phyloP scores from a whole-genome alignment of 2,888 invertebrate genomes.

The Chesias legatella region DNA sequence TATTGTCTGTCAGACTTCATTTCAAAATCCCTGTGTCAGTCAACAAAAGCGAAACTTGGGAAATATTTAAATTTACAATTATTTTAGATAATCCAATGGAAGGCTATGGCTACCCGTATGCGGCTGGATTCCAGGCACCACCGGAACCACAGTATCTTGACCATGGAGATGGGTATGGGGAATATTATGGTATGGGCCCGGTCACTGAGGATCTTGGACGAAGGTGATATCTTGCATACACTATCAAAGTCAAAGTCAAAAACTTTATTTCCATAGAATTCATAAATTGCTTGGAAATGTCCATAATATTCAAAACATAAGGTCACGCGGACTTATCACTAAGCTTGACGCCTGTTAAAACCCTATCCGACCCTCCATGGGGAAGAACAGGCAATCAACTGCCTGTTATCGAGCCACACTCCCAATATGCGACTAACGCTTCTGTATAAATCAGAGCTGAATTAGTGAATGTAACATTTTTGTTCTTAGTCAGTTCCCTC shows the following conservation, averaged over 20 bases:
- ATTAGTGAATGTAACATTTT: too few relatives aligned
- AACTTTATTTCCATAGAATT: too few relatives aligned
- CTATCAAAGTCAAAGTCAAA: neutral
- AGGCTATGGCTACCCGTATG: conserved; percentile 55
- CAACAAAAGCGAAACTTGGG: conserved; percentile 16
- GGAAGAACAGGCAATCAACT: too few relatives aligned
- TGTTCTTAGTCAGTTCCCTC: too few relatives aligned
- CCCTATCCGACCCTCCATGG: too few relatives aligned
- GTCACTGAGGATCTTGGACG: conserved; percentile 41
- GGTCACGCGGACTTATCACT: too few relatives aligned
- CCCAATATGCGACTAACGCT: too few relatives aligned
- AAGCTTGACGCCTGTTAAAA: too few relatives aligned
- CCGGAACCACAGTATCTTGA: conserved; percentile 52
- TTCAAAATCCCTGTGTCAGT: conserved; percentile 36
- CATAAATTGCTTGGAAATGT: too few relatives aligned
- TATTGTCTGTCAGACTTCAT: conserved; percentile 5
- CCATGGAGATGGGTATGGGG: conserved; percentile 65
- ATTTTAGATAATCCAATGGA: conserved; percentile 49
- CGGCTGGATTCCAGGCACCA: conserved; percentile 42
- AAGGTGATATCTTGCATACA: conserved; percentile 31
- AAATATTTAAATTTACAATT: conserved; percentile 30
- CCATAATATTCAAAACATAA: too few relatives aligned
- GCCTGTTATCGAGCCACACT: too few relatives aligned
- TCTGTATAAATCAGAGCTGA: too few relatives aligned
- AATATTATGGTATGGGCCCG: conserved; percentile 54